Percentiles rank a stretch among this genome's conserved stretches.
phyloP scores from a whole-genome alignment of 2,888 invertebrate species.

The Diaperis boleti region DNA sequence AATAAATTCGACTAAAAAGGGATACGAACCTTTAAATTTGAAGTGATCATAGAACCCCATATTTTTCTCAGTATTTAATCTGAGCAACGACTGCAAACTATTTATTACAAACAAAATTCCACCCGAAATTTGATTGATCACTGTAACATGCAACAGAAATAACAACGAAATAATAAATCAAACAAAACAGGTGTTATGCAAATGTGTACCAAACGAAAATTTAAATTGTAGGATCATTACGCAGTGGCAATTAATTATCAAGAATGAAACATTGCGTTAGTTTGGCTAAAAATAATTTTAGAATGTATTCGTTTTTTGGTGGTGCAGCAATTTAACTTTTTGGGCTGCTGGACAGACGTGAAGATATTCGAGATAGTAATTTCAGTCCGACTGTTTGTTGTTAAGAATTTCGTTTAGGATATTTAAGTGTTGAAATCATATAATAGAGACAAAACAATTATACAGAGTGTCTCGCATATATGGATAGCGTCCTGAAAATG shows the following conservation, averaged over 20 bases:
- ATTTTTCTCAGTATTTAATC: background rate
- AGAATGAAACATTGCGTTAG: background rate
- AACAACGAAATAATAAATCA: constrained; percentile 22
- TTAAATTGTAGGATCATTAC: constrained; percentile 17
- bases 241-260: constrained; percentile 10
- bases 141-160: background rate
- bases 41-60: too few relatives aligned
- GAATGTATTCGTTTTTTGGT: background rate
- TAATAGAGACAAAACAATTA: too few relatives aligned
- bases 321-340: background rate
- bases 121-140: constrained; percentile 8
- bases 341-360: too few relatives aligned
- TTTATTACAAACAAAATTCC: background rate
- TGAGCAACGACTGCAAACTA: too few relatives aligned
- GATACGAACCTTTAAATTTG: too few relatives aligned
- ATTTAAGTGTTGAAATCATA: too few relatives aligned
- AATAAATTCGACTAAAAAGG: too few relatives aligned
- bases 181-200: constrained; percentile 29
- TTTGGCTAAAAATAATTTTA: background rate
- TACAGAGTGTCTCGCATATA: too few relatives aligned
- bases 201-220: constrained; percentile 22
- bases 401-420: too few relatives aligned
- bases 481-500: too few relatives aligned
- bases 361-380: too few relatives aligned
- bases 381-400: too few relatives aligned